Conservation (phyloP, 2,113 vertebrate genomes). For the Apaloderma vittatum region DNA sequence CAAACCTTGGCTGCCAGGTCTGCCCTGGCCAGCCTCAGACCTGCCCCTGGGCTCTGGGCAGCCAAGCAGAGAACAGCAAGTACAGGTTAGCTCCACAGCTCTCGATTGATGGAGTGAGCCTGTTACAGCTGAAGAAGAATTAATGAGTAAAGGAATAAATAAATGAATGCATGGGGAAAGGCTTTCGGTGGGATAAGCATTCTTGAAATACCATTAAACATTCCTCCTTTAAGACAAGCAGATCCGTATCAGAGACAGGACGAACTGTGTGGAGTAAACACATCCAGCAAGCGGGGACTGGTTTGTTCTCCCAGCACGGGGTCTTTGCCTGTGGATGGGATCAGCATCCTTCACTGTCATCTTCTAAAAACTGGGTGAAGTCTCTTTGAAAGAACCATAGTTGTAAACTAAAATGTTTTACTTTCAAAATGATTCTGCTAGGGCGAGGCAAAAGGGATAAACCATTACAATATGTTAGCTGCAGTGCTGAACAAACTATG, state of each 20-base stretch:
- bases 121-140: accelerated
- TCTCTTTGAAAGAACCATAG: neutral
- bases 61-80: neutral
- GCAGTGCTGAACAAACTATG: too few relatives aligned
- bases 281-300: neutral
- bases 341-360: accelerated
- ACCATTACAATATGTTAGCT: too few relatives aligned
- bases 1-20: accelerated
- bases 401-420: neutral
- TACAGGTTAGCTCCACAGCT: neutral
- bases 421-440: neutral
- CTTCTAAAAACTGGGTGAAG: neutral
- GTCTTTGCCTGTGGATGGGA: neutral
- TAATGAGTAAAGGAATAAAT: neutral
- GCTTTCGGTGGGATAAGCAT: neutral
- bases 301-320: neutral
- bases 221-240: neutral
- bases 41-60: neutral
- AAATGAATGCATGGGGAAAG: neutral
- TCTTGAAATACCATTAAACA: neutral
- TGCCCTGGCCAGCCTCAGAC: neutral
- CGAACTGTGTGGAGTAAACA: accelerated
- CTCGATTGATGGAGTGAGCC: neutral
- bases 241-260: neutral
- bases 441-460: neutral